Percentiles rank a stretch among this genome's conserved stretches.
Evolutionary conservation across 2,797 vertebrate species (phyloP).

Genomic region (Syngnathus acus): DNA sequence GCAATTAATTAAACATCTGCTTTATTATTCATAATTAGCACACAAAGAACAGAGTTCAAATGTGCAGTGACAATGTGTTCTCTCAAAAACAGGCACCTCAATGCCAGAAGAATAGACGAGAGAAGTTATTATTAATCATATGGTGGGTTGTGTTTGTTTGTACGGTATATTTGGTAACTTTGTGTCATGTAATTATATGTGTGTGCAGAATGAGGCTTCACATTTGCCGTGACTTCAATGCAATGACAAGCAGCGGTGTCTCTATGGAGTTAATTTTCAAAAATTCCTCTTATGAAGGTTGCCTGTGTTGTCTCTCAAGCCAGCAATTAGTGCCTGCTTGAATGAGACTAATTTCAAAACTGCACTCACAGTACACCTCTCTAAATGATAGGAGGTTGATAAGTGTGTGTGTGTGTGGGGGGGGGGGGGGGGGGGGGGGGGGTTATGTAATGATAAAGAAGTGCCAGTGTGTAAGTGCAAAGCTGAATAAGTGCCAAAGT

Average conservation of each 20-base stretch:
- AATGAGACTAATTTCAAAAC: constrained; percentile 54
- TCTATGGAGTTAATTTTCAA: constrained; percentile 23
- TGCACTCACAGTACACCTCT: constrained; percentile 32
- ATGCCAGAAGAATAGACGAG: background rate
- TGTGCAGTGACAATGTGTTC: background rate
- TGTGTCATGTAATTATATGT: background rate
- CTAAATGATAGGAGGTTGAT: constrained; percentile 38
- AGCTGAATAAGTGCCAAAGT: constrained; percentile 32
- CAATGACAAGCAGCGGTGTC: constrained; percentile 1
- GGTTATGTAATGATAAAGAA: constrained; percentile 29
- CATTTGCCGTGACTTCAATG: constrained; percentile 28
- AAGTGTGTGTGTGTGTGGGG: constrained; percentile 12
- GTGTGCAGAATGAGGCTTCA: constrained; percentile 16
- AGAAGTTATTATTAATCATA: background rate
- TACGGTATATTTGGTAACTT: background rate
- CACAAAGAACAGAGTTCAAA: constrained; percentile 24
- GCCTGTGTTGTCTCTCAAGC: constrained; percentile 42
- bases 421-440: constrained; percentile 16
- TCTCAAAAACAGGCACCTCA: background rate
- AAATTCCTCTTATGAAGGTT: constrained; percentile 39
- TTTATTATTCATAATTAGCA: constrained; percentile 73
- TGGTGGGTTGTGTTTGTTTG: constrained; percentile 3
- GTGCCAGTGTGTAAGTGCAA: constrained; percentile 29
- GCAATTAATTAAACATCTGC: constrained; percentile 64
- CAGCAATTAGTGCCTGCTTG: constrained; percentile 50